These are phyloP conservation scores for Chionoecetes opilio DNA, from an alignment of 1,140 invertebrate species.

Conservation along the genomic window DNA sequence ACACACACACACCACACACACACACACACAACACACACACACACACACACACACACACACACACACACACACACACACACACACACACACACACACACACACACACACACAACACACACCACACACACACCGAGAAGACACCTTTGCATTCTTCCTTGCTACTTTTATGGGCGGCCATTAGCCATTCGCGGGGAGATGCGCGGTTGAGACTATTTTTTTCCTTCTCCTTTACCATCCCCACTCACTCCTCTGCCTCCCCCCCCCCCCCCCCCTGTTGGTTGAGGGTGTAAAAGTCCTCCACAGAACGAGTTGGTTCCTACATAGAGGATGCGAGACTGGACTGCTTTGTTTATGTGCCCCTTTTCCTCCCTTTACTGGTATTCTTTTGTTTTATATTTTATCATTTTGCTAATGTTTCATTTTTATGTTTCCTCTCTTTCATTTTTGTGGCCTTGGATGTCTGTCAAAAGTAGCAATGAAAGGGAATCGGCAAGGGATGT, in stretches of 20 bases:
- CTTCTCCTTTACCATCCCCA: neutral
- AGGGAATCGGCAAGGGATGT: neutral
- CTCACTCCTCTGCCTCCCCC: neutral
- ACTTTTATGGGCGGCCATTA: conserved; percentile 19
- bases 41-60: no score
- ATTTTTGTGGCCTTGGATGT: neutral
- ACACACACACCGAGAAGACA: no score
- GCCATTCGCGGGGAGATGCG: conserved; percentile 22
- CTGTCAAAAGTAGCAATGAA: neutral
- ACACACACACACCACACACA: no score
- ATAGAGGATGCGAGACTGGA: conserved; percentile 27
- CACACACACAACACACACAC: no score
- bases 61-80: no score
- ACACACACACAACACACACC: no score
- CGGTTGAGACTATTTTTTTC: neutral
- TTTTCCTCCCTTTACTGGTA: neutral
- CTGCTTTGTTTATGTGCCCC: conserved; percentile 25
- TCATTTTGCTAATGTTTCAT: neutral
- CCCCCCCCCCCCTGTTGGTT: neutral
- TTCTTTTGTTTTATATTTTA: conserved; percentile 29
- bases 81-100: no score
- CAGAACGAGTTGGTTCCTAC: conserved; percentile 27
- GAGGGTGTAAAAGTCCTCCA: conserved; percentile 11
- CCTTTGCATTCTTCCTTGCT: conserved; percentile 28
- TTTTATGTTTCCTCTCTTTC: neutral